These are phyloP conservation scores for Pipistrellus pygmaeus DNA, from an alignment of 2,797 vertebrate species.

Conservation along the genomic window DNA sequence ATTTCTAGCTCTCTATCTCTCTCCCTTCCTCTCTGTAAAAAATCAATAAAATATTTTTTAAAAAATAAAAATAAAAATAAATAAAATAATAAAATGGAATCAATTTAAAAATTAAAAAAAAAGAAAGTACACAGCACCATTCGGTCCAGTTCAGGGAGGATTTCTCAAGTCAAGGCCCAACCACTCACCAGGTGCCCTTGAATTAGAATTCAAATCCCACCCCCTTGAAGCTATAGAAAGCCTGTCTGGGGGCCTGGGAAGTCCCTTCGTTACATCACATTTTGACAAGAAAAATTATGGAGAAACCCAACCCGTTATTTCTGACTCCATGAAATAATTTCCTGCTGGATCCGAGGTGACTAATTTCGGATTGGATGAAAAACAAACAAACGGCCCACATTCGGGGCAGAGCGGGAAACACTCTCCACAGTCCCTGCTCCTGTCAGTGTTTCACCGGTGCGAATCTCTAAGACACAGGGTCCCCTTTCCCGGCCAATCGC, in stretches of 20 bases:
- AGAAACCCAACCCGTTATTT: neutral
- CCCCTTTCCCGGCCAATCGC: neutral
- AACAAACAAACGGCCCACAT: conserved; percentile 30
- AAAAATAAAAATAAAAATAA: no score
- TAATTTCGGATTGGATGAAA: conserved; percentile 66
- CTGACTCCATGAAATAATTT: conserved; percentile 67
- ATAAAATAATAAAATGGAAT: no score
- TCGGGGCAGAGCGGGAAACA: neutral
- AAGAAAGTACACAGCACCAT: neutral
- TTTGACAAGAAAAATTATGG: conserved; percentile 66
- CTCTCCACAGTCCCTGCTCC: neutral
- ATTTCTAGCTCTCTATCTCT: no score
- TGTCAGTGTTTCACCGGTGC: neutral
- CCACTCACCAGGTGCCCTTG: neutral
- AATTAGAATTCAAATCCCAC: neutral
- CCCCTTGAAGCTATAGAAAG: conserved; percentile 4
- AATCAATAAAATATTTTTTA: no score
- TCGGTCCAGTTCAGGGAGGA: neutral
- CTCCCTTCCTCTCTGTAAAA: no score
- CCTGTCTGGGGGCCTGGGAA: neutral
- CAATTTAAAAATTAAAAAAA: no score
- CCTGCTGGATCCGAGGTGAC: conserved; percentile 65
- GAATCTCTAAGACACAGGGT: neutral
- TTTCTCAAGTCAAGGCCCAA: neutral
- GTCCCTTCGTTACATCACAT: conserved; percentile 1